Evolutionary conservation across 1,140 invertebrate species (phyloP).

Genomic region (Drosophila grimshawi): DNA sequence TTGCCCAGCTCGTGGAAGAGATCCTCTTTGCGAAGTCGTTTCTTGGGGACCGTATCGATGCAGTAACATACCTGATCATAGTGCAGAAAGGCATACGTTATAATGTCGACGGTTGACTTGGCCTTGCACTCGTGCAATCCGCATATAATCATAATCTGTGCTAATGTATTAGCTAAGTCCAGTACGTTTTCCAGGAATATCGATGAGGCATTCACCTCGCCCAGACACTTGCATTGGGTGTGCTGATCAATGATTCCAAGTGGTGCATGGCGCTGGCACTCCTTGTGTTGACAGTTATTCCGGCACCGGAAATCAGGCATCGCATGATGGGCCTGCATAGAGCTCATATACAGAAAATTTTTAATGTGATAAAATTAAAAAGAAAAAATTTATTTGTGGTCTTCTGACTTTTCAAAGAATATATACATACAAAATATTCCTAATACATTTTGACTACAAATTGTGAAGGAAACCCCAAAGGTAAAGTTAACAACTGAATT

Average conservation of each 20-base stretch:
- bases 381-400: neutral
- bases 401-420: slow-evolving; percentile 14
- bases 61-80: slow-evolving; percentile 82
- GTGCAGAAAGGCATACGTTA: slow-evolving; percentile 75
- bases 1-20: slow-evolving; percentile 79
- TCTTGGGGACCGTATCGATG: slow-evolving; percentile 75
- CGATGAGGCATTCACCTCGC: slow-evolving; percentile 77
- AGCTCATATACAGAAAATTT: slow-evolving; percentile 1
- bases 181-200: slow-evolving; percentile 79
- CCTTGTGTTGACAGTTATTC: slow-evolving; percentile 75
- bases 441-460: slow-evolving; percentile 7
- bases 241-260: slow-evolving; percentile 74
- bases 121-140: slow-evolving; percentile 82
- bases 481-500: neutral
- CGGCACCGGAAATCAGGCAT: slow-evolving; percentile 78
- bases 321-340: slow-evolving; percentile 76
- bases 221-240: slow-evolving; percentile 73
- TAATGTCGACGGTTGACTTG: slow-evolving; percentile 76
- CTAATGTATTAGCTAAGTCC: slow-evolving; percentile 71
- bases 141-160: slow-evolving; percentile 80
- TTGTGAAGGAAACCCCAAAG: neutral
- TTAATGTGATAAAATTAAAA: neutral
- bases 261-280: slow-evolving; percentile 73
- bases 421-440: neutral
- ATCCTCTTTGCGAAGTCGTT: slow-evolving; percentile 75